Evolutionary conservation across 2,113 vertebrate genomes (phyloP).

Genomic region (Bubo bubo): DNA sequence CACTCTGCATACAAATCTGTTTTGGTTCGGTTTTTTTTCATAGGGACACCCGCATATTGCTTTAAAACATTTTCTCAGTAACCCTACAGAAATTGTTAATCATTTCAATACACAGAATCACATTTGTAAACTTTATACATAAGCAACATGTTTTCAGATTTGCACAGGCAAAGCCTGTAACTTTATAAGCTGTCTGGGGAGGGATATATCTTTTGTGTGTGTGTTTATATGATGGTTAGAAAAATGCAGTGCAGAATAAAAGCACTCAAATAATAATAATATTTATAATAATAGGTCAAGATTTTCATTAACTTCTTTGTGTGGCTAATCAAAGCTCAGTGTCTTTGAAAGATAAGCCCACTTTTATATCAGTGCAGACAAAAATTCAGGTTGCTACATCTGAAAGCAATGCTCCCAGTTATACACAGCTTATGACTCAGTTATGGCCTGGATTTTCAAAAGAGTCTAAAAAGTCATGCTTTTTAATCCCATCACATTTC

Average conservation of each 20-base stretch:
- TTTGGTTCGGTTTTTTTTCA: constrained; percentile 53
- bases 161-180: background rate
- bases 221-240: background rate
- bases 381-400: background rate
- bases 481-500: constrained; percentile 34
- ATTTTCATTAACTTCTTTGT: constrained; percentile 2
- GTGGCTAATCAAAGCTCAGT: background rate
- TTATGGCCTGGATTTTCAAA: constrained; percentile 19
- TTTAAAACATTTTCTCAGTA: constrained; percentile 36
- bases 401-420: background rate
- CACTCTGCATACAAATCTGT: constrained; percentile 66
- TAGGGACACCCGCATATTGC: background rate
- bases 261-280: background rate
- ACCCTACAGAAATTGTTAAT: background rate
- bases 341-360: background rate
- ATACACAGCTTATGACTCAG: background rate
- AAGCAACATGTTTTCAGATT: background rate
- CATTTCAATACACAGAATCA: background rate
- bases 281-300: background rate
- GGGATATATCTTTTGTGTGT: background rate
- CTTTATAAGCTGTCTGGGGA: background rate
- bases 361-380: background rate
- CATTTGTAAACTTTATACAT: background rate
- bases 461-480: background rate
- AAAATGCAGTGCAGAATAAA: background rate